Evolutionary conservation across 2,113 vertebrate species (phyloP).

Genomic region (Larimichthys crocea): DNA sequence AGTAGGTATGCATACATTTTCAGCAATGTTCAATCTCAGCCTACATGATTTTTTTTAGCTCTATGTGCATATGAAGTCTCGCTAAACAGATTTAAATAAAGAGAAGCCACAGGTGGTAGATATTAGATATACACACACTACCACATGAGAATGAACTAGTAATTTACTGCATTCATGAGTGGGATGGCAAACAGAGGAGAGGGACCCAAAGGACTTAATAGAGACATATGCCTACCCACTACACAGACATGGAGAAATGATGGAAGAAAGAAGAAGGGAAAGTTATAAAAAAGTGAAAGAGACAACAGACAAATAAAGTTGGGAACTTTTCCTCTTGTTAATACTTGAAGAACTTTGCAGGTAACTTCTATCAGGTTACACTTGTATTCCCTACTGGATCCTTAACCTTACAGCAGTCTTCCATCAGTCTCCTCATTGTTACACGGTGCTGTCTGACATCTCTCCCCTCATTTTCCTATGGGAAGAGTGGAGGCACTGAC

Average conservation of each 20-base stretch:
- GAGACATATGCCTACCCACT: neutral
- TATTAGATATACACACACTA: neutral
- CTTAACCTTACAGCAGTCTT: conserved; percentile 25
- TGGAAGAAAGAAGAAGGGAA: neutral
- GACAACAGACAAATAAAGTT: conserved; percentile 20
- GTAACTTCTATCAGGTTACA: conserved; percentile 30
- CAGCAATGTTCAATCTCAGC: neutral
- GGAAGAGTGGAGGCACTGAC: conserved; percentile 23
- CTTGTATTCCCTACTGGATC: conserved; percentile 24
- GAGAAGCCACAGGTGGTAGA: neutral
- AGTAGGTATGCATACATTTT: conserved; percentile 20
- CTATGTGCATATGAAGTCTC: conserved; percentile 3
- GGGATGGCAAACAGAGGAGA: neutral
- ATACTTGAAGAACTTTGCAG: conserved; percentile 12
- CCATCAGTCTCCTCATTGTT: conserved; percentile 19
- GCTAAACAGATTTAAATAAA: neutral
- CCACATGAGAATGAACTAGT: neutral
- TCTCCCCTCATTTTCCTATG: conserved; percentile 30
- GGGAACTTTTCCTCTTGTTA: conserved; percentile 20
- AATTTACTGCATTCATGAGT: neutral
- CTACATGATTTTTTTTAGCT: neutral
- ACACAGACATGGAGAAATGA: conserved; percentile 6
- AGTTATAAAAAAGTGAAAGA: neutral
- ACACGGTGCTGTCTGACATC: conserved; percentile 22
- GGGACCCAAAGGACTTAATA: neutral